Evolutionary conservation across 2,888 invertebrate genomes (phyloP), one percentile per base, ranked within the genome.

Genomic region (Megastigmus dorsalis): DNA sequence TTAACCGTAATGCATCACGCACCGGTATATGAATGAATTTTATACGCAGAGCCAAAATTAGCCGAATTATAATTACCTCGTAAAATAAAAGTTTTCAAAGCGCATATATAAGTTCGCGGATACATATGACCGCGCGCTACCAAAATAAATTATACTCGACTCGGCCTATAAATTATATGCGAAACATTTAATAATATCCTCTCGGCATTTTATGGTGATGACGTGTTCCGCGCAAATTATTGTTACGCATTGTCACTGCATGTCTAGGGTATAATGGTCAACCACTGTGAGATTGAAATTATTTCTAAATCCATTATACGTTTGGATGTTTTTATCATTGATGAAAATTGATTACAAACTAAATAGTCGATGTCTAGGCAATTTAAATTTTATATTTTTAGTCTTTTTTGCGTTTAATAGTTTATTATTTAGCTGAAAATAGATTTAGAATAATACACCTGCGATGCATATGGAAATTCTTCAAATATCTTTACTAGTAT

Each of bases 121-220:
- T 15, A 36, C 36, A 26, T 36, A 20, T 20, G 30, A n/a, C n/a
- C 9, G 20, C 9, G 15, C 23, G 43, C 43, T 6, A 6, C 48
- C 54, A 36, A 45, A 57, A 67, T 43, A 55, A 66, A 54, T 66
- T 67, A 57, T 15, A 6, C 67, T 28, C 26, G 57, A 55, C 57
- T 26, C 45, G 9, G 23, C 33, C 57, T 57, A 48, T 55, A 67
- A 67, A 57, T 67, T 67, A 57, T 23, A 26, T n/a, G n/a, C 45
- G 54, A 57, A 54, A 55, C 48, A 26, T 57, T 55, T 57, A 67
- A 48, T 48, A 57, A 55, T 41, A 48, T 45, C 57, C 30, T 55
- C 57, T 23, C n/a, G 30, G 18, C 33, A 26, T 41, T 66, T 66
- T 66, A 66, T 54, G 54, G 48, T 36, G 62, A 54, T 54, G 54